Conservation (phyloP, 2,113 vertebrate genomes). For the Vulpes lagopus region DNA sequence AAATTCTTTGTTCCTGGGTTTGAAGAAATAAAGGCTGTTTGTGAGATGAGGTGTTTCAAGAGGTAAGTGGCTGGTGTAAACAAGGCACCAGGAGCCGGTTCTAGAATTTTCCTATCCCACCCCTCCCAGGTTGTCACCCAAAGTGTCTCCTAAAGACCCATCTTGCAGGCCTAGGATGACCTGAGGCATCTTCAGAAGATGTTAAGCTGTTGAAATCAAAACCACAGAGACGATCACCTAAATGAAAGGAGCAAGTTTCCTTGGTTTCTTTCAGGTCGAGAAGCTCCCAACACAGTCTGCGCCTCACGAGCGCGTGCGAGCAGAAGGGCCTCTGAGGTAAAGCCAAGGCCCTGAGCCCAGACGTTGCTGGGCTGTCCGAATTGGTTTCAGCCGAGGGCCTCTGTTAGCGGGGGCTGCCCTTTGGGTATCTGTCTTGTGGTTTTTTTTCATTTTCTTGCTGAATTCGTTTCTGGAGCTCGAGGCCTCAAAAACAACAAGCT, state of each 20-base stretch:
- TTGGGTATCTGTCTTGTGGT: conserved; percentile 55
- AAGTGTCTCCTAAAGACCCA: background rate
- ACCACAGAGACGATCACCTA: background rate
- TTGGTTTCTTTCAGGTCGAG: background rate
- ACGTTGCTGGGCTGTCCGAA: conserved; percentile 60
- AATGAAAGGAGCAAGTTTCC: background rate
- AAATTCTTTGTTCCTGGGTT: background rate
- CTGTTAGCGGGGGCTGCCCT: background rate
- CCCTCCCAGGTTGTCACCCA: background rate
- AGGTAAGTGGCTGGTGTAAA: background rate
- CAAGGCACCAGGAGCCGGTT: background rate
- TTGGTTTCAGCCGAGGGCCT: conserved; percentile 67
- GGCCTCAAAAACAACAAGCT: conserved; percentile 71
- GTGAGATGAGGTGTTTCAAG: background rate
- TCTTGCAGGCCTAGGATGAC: background rate
- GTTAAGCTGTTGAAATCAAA: background rate
- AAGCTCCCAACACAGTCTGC: background rate
- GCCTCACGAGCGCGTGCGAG: background rate
- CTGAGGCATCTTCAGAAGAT: background rate
- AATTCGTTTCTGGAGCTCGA: conserved; percentile 73
- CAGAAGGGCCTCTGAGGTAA: conserved; percentile 59
- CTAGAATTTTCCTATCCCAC: background rate
- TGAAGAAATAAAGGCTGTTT: background rate
- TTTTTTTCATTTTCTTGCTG: conserved; percentile 70
- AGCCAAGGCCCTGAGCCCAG: conserved; percentile 58